Base-by-base conservation (phyloP, 1,140 invertebrate genomes). In the Sycobia sp. region DNA sequence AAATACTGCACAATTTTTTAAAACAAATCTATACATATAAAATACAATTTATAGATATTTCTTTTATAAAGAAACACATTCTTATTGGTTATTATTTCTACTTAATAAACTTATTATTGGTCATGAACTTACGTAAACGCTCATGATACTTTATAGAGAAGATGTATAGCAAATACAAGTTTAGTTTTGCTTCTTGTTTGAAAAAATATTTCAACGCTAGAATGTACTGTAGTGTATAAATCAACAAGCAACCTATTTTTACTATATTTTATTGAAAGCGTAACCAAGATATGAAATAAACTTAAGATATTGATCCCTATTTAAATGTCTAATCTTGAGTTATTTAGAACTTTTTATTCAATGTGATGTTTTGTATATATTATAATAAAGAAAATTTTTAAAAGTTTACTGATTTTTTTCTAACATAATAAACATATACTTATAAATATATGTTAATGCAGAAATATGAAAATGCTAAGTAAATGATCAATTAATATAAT, bases 351-450 rank as follows among this genome's bases (percentile, higher is more conserved):
- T 62, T 65, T 65, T 68, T 51, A 57, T 51, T 58, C 38, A 62
- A 50, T 68, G 66, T 68, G 62, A 68, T 68, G 66, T 68, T 68
- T 68, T 68, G 62, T 68, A 68, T 65, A 67, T 57, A 57, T 61
- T 49, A 55, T 64, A 68, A 65, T 64, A 64, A 62, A 61, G 43
- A 9, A 60, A 46, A 55, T 36, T 49, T 56, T 51, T 55, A 54
- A 59, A 59, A 59, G 54, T 54, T 25, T 29, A 43, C 16, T n/a
- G 11, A 32, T 10, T 54, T 16, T 25, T 34, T 57, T 38, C 41
- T n/a, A 22, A 50, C 22, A 27, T 44, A 41, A 23, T 5, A n/a
- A n/a, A n/a, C n/a, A n/a, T n/a, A n/a, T n/a, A n/a, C n/a, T n/a
- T n/a, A n/a, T n/a, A n/a, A n/a, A n/a, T n/a, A n/a, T n/a, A n/a